phyloP scores from a whole-genome alignment of 2,113 vertebrate species.

The Agelaius tricolor region DNA sequence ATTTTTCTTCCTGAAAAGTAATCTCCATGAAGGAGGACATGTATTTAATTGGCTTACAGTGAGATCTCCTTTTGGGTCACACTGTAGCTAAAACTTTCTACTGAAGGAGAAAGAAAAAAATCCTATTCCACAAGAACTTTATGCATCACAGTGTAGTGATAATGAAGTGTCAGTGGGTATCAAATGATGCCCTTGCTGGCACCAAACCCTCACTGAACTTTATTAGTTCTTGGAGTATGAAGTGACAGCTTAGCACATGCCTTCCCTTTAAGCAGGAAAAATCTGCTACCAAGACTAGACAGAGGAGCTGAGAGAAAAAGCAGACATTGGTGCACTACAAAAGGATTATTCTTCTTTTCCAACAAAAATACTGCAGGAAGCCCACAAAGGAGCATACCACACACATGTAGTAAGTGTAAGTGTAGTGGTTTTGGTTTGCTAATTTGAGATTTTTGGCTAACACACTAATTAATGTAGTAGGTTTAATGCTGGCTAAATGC shows the following conservation, averaged over 20 bases:
- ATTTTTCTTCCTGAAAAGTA: background rate
- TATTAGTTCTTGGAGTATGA: background rate
- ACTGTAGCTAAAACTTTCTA: background rate
- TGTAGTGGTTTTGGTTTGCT: background rate
- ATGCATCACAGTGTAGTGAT: background rate
- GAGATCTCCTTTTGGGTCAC: background rate
- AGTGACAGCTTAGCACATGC: background rate
- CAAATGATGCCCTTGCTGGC: background rate
- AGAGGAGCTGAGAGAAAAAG: background rate
- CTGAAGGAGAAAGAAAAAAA: background rate
- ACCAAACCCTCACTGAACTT: background rate
- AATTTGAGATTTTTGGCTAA: background rate
- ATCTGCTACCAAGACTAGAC: background rate
- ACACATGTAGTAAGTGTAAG: background rate
- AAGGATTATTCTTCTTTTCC: background rate
- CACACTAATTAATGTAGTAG: background rate
- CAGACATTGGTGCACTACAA: background rate
- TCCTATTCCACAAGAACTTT: background rate
- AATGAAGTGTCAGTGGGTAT: background rate
- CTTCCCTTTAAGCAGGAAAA: background rate
- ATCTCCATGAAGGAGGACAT: background rate
- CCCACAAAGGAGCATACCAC: background rate
- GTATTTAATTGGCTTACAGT: background rate
- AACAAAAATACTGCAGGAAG: background rate
- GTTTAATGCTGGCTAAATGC: background rate